A percentile compares a stretch with the other conserved stretches of the same genome.
phyloP scores from a whole-genome alignment of 92 coral and sea anemone genomes.

The Blastomussa wellsi region DNA sequence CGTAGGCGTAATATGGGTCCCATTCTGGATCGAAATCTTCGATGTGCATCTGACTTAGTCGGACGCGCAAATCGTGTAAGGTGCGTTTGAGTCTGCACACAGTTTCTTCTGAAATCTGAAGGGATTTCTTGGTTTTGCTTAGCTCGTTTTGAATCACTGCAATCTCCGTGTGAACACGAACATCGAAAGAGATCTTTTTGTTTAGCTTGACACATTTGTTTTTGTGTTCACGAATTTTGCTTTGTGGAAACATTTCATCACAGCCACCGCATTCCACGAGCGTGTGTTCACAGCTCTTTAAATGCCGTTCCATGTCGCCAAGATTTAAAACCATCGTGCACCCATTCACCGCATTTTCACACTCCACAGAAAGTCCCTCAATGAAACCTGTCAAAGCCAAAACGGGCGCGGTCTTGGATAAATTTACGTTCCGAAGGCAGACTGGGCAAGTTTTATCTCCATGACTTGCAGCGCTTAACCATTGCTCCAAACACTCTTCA shows the following conservation, averaged over 20 bases:
- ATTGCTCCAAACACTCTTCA: slow-evolving; percentile 77
- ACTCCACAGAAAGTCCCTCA: slow-evolving; percentile 77
- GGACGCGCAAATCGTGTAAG: slow-evolving; percentile 70
- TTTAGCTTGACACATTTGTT: slow-evolving; percentile 56
- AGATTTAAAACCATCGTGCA: slow-evolving; percentile 80
- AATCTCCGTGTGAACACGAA: slow-evolving; percentile 64
- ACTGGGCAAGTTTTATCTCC: slow-evolving; percentile 72
- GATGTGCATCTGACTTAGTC: slow-evolving; percentile 50
- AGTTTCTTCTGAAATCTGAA: slow-evolving; percentile 76
- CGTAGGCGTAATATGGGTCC: slow-evolving; percentile 93
- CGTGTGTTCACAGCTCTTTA: slow-evolving; percentile 62
- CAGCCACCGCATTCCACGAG: slow-evolving; percentile 83
- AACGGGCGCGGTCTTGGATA: slow-evolving; percentile 65
- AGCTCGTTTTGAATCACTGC: slow-evolving; percentile 77
- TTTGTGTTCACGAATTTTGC: slow-evolving; percentile 73
- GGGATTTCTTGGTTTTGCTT: slow-evolving; percentile 73
- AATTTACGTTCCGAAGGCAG: slow-evolving; percentile 70
- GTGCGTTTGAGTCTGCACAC: slow-evolving; percentile 75
- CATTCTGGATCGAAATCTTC: slow-evolving; percentile 80
- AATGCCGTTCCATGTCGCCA: slow-evolving; percentile 71
- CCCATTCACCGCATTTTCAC: slow-evolving; percentile 79
- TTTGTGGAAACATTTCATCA: slow-evolving; percentile 50
- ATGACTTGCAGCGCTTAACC: slow-evolving; percentile 62
- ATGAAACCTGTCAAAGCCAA: slow-evolving; percentile 84
- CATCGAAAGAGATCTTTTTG: slow-evolving; percentile 47